Base-by-base conservation (phyloP, 2,888 invertebrate genomes). In the Rugalucina vietnamica region DNA sequence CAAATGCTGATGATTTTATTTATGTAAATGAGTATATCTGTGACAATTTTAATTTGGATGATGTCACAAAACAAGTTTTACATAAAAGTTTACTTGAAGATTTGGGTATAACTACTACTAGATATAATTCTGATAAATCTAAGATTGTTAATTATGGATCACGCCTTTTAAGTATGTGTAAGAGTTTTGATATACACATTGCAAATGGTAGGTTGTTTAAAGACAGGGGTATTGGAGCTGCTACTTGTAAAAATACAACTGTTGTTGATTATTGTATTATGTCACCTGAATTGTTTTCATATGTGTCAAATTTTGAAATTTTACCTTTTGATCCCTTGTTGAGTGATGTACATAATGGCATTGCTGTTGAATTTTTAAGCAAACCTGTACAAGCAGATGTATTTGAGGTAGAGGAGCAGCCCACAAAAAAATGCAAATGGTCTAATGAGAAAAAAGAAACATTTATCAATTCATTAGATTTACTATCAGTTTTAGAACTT, bases 171-270 rank as follows among this genome's bases (percentile, higher is more conserved):
- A 65, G 32, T 8, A 1, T 65, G 21, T 65, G 60, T 60, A 60
- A 65, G 34, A 65, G 3, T 32, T 65, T 65, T 65, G 65, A 65
- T 65, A 34, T 65, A 10, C 34, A 65, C 34, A 34, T 65, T 65
- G 65, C 65, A 65, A 65, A 65, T 65, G 65, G 65, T 65, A 65
- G 65, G 34, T 65, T 65, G 65, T 65, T 65, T 65, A 34, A 65
- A 65, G 65, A 65, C 21, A 65, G 34, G 34, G 8, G 65, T 34
- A 65, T 34, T 65, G 65, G 65, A 34, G 65, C 65, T 34, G 21
- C 65, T 18, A 65, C 65, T 18, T 34, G 34, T 34, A 65, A 65
- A 34, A 65, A 34, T 18, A 1, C 18, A 12, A 65, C 65, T 65
- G 65, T 65, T 65, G 65, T 65, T 65, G 65, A 32, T 65, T 65